phyloP scores from a whole-genome alignment of 2,888 invertebrate genomes.

The Platypus cylindrus region DNA sequence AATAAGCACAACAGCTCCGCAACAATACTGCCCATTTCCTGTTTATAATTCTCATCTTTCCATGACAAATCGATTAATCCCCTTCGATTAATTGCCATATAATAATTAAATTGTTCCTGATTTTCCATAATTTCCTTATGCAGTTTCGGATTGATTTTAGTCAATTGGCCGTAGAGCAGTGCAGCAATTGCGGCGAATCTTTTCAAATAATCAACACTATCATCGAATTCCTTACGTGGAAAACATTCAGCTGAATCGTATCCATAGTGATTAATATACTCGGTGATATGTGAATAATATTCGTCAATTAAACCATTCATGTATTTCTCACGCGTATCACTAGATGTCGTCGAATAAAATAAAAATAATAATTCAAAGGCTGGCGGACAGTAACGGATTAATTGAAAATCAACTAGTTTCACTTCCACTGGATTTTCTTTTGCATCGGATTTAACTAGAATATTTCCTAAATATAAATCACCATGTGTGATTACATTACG shows the following conservation, averaged over 20 bases:
- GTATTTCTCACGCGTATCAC: background rate
- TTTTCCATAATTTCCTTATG: background rate
- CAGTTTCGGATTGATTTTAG: background rate
- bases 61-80: background rate
- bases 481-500: slow-evolving; percentile 30
- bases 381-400: slow-evolving; percentile 43
- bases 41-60: background rate
- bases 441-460: slow-evolving; percentile 19
- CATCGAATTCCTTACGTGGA: slow-evolving; percentile 3
- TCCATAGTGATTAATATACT: slow-evolving; percentile 2
- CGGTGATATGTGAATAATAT: background rate
- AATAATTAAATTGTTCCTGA: background rate
- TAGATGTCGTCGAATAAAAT: slow-evolving; percentile 3
- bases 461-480: slow-evolving; percentile 26
- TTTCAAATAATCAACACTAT: slow-evolving; percentile 2
- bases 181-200: background rate
- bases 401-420: slow-evolving; percentile 27
- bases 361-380: slow-evolving; percentile 44
- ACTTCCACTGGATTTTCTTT: slow-evolving; percentile 18
- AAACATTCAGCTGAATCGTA: slow-evolving; percentile 5
- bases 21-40: background rate
- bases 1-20: slow-evolving; percentile 12
- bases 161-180: slow-evolving; percentile 1
- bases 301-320: background rate
- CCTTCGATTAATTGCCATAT: background rate